These are phyloP conservation scores for Ammospiza maritima DNA, from an alignment of 2,797 vertebrate genomes.

Conservation along the genomic window DNA sequence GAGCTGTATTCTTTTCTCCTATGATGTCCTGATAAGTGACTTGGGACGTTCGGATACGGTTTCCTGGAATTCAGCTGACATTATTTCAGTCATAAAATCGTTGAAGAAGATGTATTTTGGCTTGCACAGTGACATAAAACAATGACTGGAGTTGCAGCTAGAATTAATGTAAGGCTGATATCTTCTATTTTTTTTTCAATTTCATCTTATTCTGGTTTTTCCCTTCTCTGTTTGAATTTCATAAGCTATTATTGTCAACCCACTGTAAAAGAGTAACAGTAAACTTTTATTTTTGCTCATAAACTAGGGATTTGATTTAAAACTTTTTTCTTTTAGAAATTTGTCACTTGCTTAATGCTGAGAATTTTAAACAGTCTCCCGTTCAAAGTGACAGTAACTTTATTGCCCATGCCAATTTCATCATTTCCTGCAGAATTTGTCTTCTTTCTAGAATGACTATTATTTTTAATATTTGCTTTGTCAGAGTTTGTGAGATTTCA, in stretches of 20 bases:
- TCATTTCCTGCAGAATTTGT: neutral
- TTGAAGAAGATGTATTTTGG: neutral
- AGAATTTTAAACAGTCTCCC: neutral
- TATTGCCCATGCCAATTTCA: neutral
- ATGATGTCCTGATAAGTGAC: neutral
- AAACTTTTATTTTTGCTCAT: neutral
- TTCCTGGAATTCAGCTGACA: neutral
- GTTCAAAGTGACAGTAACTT: neutral
- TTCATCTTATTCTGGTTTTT: neutral
- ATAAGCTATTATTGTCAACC: neutral
- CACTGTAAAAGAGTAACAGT: neutral
- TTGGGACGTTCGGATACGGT: neutral
- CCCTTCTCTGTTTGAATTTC: neutral
- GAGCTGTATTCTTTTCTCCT: neutral
- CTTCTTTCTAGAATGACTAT: neutral
- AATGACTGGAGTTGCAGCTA: neutral
- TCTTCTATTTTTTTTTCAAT: neutral
- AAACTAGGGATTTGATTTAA: neutral
- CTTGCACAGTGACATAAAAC: neutral
- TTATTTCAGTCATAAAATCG: neutral
- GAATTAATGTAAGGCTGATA: neutral
- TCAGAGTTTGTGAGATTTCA: neutral
- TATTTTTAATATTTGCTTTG: constrained; percentile 7
- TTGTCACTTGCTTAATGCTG: neutral
- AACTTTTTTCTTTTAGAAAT: neutral